Evolutionary conservation across 1,140 invertebrate genomes (phyloP).

Genomic region (Calosoma granatense): DNA sequence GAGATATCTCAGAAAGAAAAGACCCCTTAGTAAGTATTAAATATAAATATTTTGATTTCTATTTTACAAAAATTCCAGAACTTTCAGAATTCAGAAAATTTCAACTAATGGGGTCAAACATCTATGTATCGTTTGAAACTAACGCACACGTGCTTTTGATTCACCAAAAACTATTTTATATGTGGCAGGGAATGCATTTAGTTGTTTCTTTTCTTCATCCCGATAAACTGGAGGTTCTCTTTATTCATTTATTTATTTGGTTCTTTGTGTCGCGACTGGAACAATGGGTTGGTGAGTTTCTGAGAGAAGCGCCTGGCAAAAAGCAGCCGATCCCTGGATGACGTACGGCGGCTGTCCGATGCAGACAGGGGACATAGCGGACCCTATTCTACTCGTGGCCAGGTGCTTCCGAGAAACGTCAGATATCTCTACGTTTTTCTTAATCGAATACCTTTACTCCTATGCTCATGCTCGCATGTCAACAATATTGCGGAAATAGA

Average conservation of each 20-base stretch:
- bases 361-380: background rate
- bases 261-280: background rate
- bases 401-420: background rate
- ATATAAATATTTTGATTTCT: no score
- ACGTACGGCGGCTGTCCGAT: background rate
- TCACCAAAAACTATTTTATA: background rate
- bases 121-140: background rate
- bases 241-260: background rate
- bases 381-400: background rate
- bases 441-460: no score
- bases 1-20: no score
- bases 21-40: no score
- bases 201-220: no score
- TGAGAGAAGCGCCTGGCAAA: background rate
- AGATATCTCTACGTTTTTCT: background rate
- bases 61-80: background rate
- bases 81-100: background rate
- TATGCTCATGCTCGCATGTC: no score
- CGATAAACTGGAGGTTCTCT: background rate
- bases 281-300: background rate
- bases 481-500: no score
- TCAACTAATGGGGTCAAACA: background rate
- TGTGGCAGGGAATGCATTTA: background rate
- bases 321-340: background rate
- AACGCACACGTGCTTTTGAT: background rate